Percentiles rank a stretch among this genome's conserved stretches.
Evolutionary conservation across 2,113 vertebrate genomes (phyloP).

Genomic region (Tenebrosternarchus preto): DNA sequence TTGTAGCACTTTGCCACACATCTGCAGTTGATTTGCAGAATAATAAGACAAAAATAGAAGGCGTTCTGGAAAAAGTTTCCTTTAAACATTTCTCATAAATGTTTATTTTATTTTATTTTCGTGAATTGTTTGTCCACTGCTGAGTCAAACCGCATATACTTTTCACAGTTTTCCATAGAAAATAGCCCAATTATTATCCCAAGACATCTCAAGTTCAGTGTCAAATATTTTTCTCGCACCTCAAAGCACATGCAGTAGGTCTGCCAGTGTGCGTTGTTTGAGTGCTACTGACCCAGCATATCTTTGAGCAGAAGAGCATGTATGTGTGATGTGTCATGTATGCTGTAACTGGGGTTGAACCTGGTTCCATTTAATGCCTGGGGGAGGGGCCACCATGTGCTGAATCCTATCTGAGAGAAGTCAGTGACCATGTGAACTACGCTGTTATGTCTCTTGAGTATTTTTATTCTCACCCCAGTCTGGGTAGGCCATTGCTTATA

Average conservation of each 20-base stretch:
- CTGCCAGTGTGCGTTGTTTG: neutral
- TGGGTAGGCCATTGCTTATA: slow-evolving; percentile 10
- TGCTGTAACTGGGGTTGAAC: slow-evolving; percentile 46
- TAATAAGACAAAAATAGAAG: slow-evolving; percentile 60
- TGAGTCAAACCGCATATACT: too few relatives aligned
- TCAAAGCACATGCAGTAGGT: neutral
- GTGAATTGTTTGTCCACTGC: too few relatives aligned
- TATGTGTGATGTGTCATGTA: slow-evolving; percentile 38
- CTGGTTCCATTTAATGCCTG: slow-evolving; percentile 54
- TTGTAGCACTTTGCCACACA: slow-evolving; percentile 41
- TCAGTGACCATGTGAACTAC: neutral
- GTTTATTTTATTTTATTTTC: neutral
- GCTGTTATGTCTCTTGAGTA: neutral
- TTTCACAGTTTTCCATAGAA: neutral
- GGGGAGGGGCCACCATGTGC: neutral
- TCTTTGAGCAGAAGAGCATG: slow-evolving; percentile 1
- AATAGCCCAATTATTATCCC: neutral
- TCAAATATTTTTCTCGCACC: neutral
- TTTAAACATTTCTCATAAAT: slow-evolving; percentile 56
- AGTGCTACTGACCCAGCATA: neutral
- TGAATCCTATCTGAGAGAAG: neutral
- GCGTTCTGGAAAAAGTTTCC: slow-evolving; percentile 50
- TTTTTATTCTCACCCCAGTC: slow-evolving; percentile 14
- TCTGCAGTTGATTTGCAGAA: slow-evolving; percentile 60
- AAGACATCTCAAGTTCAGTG: neutral